Evolutionary conservation across 2,113 vertebrate genomes (phyloP), one percentile per base, ranked within the genome.

Genomic region (Edolisoma coerulescens): DNA sequence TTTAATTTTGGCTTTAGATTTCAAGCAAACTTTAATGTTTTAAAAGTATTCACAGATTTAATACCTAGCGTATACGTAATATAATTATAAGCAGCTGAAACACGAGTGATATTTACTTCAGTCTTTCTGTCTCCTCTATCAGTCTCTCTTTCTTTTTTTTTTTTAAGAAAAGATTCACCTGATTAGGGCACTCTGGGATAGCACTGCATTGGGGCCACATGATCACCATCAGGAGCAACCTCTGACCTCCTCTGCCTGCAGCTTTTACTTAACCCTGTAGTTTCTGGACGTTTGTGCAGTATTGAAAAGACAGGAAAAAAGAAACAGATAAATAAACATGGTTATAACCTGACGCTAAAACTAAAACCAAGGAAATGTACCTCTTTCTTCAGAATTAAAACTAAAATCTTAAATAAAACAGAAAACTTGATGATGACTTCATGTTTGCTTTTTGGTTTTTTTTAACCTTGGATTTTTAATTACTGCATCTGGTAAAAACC

Each of bases 361-460:
- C 98, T 98, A 98, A 98, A 98, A 98, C 97, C 97, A 98, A 98
- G 98, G 97, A 99, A 98, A 98, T 98, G 98, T 99, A 99, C 99
- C 99, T 98, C 99, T 98, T 99, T 99, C 99, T 99, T 98, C 99
- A 99, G 99, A 99, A 99, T 99, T 99, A 99, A 98, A 99, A 99
- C 98, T 98, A 99, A 98, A 99, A 99, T 98, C 98, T 99, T 99
- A 99, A 99, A 99, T 99, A 99, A 99, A 99, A 99, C 98, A 98
- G 97, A 99, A 98, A 99, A 99, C 98, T 99, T 98, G 98, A 98
- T 98, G 97, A 98, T 97, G 97, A 96, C 53, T 86, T 88, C 41
- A 77, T 81, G 90, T 86, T 90, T 94, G 95, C 97, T 96, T 83
- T 98, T 96, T 89, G 37, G 11, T 76, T 81, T 95, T 95, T 96